Percentiles rank a stretch among this genome's conserved stretches.
Evolutionary conservation across 2,113 vertebrate species (phyloP).

Genomic region (Oceanites oceanicus): DNA sequence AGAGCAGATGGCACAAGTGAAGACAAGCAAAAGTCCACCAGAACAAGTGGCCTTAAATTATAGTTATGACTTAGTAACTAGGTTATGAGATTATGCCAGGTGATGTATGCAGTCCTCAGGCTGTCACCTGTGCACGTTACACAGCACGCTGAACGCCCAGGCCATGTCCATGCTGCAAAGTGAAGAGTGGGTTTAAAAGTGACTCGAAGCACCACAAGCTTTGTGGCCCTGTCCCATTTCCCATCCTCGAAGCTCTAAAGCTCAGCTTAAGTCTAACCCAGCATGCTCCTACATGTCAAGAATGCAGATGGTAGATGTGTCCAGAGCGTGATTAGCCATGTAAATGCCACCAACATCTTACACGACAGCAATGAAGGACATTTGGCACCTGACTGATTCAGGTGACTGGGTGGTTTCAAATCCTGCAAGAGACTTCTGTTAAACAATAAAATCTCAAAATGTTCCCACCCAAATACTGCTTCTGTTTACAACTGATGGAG

Average conservation of each 20-base stretch:
- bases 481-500: neutral
- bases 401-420: neutral
- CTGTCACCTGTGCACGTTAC: accelerated
- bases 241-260: neutral
- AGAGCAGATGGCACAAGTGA: neutral
- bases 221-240: neutral
- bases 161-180: neutral
- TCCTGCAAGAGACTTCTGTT: neutral
- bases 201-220: neutral
- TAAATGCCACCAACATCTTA: neutral
- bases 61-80: neutral
- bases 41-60: neutral
- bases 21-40: neutral
- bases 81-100: neutral
- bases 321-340: neutral
- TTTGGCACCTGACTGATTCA: neutral
- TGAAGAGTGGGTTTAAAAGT: neutral
- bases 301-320: neutral
- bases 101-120: neutral
- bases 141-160: neutral
- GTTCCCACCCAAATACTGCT: neutral
- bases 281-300: neutral
- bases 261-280: neutral
- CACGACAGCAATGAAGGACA: neutral
- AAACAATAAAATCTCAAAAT: neutral